These are phyloP conservation scores for Grantiella picta DNA, from an alignment of 2,113 vertebrate genomes.

Conservation along the genomic window DNA sequence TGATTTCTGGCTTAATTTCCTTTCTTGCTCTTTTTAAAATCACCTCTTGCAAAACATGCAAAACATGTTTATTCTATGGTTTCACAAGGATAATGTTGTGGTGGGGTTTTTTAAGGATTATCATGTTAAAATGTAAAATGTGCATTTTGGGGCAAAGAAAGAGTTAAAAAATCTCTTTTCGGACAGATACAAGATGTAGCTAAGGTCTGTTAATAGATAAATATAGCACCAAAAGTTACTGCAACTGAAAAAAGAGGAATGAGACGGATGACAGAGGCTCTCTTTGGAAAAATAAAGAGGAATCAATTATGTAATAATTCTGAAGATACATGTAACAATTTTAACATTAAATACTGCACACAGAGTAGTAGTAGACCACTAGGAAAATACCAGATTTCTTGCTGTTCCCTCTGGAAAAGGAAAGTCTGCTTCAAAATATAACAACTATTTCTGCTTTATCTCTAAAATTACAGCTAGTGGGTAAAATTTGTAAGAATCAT, in stretches of 20 bases:
- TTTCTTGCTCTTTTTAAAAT: neutral
- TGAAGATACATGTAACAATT: neutral
- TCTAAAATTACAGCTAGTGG: neutral
- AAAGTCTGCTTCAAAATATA: neutral
- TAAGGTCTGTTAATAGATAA: neutral
- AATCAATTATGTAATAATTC: neutral
- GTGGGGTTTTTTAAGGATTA: neutral
- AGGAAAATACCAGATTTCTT: neutral
- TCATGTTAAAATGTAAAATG: neutral
- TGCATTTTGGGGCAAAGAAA: neutral
- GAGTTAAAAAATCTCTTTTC: neutral
- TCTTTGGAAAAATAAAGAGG: neutral
- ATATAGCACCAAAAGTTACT: neutral
- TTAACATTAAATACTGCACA: neutral
- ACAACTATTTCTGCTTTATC: neutral
- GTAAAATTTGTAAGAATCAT: neutral
- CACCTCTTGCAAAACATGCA: neutral
- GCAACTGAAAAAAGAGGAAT: neutral
- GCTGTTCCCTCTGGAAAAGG: neutral
- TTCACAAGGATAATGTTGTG: neutral
- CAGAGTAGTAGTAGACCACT: neutral
- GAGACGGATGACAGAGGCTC: neutral
- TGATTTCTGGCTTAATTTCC: neutral
- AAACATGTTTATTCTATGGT: neutral
- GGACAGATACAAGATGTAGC: neutral